Conservation (phyloP, 2,888 invertebrate species). For the Osmoderma eremita region DNA sequence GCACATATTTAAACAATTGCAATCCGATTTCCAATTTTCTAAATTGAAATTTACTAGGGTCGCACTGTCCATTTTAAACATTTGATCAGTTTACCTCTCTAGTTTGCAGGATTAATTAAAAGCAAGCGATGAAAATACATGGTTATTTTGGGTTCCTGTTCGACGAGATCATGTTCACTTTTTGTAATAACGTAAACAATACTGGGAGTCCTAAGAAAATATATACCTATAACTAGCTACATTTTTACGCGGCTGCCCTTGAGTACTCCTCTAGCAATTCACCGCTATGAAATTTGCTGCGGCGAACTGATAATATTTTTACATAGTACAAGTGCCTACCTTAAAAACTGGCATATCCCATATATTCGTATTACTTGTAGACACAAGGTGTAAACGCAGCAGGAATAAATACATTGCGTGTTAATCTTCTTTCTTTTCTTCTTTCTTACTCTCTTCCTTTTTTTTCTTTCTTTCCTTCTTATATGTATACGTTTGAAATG, state of each 20-base stretch:
- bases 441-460: too few relatives aligned
- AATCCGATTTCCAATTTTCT: neutral
- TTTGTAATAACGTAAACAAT: constrained; percentile 18
- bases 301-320: too few relatives aligned
- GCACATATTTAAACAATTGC: neutral
- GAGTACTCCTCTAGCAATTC: neutral
- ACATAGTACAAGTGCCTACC: too few relatives aligned
- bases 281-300: neutral
- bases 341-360: too few relatives aligned
- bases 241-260: constrained; percentile 5
- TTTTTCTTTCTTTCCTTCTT: too few relatives aligned
- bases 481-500: too few relatives aligned
- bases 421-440: too few relatives aligned
- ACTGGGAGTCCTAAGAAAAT: constrained; percentile 21
- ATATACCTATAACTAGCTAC: constrained; percentile 2
- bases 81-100: neutral
- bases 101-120: constrained; percentile 17
- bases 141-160: constrained; percentile 26
- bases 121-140: constrained; percentile 12
- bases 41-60: neutral
- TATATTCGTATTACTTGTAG: too few relatives aligned
- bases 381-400: too few relatives aligned
- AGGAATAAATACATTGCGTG: too few relatives aligned
- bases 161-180: constrained; percentile 14
- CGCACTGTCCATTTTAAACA: constrained; percentile 6